Percentiles rank a stretch among this genome's conserved stretches.
phyloP scores from a whole-genome alignment of 2,797 vertebrate genomes.

The Acanthiza pusilla region DNA sequence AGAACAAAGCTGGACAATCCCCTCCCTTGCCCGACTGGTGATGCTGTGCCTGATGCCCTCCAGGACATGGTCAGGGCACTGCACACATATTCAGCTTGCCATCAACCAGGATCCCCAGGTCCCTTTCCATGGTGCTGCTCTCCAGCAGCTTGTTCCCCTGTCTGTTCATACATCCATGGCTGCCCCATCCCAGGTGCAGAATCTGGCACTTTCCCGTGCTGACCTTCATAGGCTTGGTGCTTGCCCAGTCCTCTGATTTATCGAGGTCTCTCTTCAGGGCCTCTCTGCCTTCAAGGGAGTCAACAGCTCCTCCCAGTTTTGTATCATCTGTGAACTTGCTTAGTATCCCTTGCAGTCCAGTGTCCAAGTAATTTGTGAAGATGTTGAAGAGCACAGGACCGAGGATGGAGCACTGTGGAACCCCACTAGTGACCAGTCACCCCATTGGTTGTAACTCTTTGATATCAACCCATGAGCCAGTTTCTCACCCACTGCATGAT shows the following conservation, averaged over 20 bases:
- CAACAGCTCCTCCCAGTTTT: background rate
- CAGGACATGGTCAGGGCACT: fast-evolving
- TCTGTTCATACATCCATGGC: too few relatives aligned
- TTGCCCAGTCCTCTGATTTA: background rate
- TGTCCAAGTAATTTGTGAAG: background rate
- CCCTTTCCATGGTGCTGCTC: background rate
- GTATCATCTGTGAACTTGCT: background rate
- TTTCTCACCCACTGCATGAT: background rate
- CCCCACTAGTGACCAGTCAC: background rate
- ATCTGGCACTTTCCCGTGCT: background rate
- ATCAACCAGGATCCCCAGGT: background rate
- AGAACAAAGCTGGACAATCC: background rate
- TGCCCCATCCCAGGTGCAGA: background rate
- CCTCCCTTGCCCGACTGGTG: background rate
- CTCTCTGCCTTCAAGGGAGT: background rate
- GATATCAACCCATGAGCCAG: background rate
- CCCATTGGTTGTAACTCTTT: background rate
- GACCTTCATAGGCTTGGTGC: background rate
- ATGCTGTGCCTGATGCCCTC: background rate
- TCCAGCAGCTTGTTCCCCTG: background rate
- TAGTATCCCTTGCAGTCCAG: background rate
- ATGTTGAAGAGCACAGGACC: background rate
- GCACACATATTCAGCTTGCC: background rate
- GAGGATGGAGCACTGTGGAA: background rate
- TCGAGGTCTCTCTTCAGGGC: background rate